phyloP scores from a whole-genome alignment of 2,113 vertebrate genomes.

The Mionectes macconnelli region DNA sequence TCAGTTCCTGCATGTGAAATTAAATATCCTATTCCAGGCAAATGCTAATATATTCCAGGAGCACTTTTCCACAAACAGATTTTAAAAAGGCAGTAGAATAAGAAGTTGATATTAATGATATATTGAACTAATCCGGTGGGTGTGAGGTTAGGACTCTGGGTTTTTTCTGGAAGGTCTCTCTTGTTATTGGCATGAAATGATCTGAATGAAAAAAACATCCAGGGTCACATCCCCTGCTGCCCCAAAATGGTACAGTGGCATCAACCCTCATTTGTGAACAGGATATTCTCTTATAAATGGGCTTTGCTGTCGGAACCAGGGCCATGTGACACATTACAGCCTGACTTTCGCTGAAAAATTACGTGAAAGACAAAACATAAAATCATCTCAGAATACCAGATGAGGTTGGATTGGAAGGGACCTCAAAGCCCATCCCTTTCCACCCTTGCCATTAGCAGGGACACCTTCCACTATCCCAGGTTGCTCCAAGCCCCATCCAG shows the following conservation, averaged over 20 bases:
- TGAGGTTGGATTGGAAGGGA: neutral
- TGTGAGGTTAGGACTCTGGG: neutral
- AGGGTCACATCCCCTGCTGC: neutral
- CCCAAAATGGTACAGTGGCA: neutral
- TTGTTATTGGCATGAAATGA: neutral
- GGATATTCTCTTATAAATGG: neutral
- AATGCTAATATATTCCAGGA: conserved; percentile 28
- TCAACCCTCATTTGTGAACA: neutral
- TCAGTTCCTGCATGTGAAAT: neutral
- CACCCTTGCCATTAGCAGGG: neutral
- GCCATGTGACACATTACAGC: neutral
- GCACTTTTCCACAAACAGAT: neutral
- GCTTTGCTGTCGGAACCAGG: neutral
- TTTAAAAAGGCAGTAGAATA: neutral
- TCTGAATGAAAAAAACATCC: neutral
- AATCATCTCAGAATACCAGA: neutral
- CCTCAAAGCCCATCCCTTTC: fast-evolving
- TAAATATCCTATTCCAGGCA: conserved; percentile 23
- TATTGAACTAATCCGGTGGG: neutral
- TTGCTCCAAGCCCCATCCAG: neutral
- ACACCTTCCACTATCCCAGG: neutral
- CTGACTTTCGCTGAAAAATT: neutral
- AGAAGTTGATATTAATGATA: conserved; percentile 19
- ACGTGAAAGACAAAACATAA: too few species aligned
- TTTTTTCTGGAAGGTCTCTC: neutral